phyloP scores from a whole-genome alignment of 1,140 invertebrate genomes.

The Pseudoatta argentina region DNA sequence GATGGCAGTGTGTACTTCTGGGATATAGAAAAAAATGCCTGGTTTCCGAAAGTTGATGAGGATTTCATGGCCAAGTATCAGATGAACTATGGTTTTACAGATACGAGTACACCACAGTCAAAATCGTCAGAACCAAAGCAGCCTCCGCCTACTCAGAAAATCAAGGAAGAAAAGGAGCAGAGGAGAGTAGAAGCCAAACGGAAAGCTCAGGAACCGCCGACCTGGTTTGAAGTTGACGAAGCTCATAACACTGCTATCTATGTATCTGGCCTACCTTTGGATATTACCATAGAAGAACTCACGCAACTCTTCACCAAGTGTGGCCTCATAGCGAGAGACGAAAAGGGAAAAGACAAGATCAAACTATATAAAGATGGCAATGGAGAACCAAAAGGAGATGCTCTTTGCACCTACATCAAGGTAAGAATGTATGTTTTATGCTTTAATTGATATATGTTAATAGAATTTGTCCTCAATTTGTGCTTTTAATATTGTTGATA shows the following conservation, averaged over 20 bases:
- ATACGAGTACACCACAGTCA: constrained; percentile 71
- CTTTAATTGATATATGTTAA: constrained; percentile 1
- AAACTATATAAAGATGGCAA: constrained; percentile 96
- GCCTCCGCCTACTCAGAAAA: not conserved
- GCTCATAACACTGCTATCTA: constrained; percentile 99
- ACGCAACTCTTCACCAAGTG: constrained; percentile 97
- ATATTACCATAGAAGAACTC: constrained; percentile 96
- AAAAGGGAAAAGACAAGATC: constrained; percentile 95
- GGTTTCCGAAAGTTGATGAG: constrained; percentile 99
- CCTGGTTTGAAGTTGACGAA: constrained; percentile 98
- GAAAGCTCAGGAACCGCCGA: constrained; percentile 84
- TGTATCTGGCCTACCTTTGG: constrained; percentile 95
- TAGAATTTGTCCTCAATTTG: not conserved
- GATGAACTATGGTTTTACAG: constrained; percentile 95
- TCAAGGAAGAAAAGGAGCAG: constrained; percentile 72
- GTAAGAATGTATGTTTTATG: constrained; percentile 82
- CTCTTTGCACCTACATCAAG: constrained; percentile 98
- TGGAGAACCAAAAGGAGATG: constrained; percentile 97
- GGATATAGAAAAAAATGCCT: constrained; percentile 96
- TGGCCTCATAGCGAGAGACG: constrained; percentile 97
- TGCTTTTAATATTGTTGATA: constrained; percentile 26
- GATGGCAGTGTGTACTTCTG: constrained; percentile 97
- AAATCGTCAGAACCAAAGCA: constrained; percentile 45
- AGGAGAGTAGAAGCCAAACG: constrained; percentile 80
- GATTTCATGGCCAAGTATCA: constrained; percentile 98